Percentiles rank a stretch among this genome's conserved stretches.
Evolutionary conservation across 2,797 vertebrate species (phyloP).

Genomic region (Enteromius argenteus): DNA sequence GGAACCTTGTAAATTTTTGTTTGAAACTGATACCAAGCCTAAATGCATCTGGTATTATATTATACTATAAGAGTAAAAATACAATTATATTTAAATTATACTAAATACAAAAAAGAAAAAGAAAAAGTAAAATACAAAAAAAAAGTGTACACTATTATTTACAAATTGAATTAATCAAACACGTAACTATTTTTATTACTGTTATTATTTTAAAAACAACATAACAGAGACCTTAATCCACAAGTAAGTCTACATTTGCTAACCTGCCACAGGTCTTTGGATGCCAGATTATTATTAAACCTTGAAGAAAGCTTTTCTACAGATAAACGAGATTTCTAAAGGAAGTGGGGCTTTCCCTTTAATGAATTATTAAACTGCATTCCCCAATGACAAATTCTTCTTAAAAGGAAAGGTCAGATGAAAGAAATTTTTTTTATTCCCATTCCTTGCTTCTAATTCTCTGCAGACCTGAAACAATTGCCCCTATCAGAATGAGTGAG

Average conservation of each 20-base stretch:
- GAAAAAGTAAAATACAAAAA: not conserved
- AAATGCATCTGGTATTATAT: not conserved
- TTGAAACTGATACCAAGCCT: not conserved
- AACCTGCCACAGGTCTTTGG: not conserved
- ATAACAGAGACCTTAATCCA: not conserved
- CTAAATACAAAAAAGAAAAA: not conserved
- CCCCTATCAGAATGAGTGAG: conserved; percentile 26
- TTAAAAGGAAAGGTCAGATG: conserved; percentile 43
- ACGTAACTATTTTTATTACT: not conserved
- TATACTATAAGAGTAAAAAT: not conserved
- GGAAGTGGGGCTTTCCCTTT: conserved; percentile 47
- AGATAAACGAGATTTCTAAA: conserved; percentile 54
- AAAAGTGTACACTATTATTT: not conserved
- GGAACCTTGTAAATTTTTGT: not conserved
- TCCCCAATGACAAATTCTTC: conserved; percentile 43
- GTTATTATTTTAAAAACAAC: not conserved
- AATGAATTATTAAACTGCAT: conserved; percentile 55
- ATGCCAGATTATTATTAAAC: conserved; percentile 12
- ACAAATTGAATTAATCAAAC: not conserved
- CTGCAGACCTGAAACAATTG: conserved; percentile 42
- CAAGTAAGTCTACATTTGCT: not conserved
- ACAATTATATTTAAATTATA: not conserved
- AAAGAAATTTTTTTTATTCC: conserved; percentile 47
- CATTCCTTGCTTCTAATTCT: conserved; percentile 32
- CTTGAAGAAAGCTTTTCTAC: conserved; percentile 25